Evolutionary conservation across 2,113 vertebrate species (phyloP), one percentile per base, ranked within the genome.

Genomic region (Aegotheles bennettii): DNA sequence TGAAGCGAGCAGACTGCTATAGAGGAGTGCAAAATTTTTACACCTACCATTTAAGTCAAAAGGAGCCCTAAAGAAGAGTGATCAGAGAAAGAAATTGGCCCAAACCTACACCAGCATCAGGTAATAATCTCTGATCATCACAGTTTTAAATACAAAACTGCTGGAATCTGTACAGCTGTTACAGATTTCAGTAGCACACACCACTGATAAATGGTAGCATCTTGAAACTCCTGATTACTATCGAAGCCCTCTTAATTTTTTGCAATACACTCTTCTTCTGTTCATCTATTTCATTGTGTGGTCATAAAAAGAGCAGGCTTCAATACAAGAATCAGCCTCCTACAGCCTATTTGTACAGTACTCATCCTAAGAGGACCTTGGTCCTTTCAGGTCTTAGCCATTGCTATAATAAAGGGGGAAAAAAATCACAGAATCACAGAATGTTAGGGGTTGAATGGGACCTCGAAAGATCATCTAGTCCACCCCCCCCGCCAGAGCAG

Each of bases 261-360:
- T 47, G 20, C 31, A 79, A 35, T 14, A 70, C 17, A 42, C 8
- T 31, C 16, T 74, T 53, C n/a, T 29, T 67, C 67, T 82, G 11
- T 87, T 77, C 67, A 67, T 61, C 38, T 71, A 0, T 69, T 60
- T 80, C 54, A 77, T 31, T 33, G 4, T 1, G 2, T 31, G 18
- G 31, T 36, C 60, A 78, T 29, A 54, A 70, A 54, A 11, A 60
- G 12, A 3, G 6, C 18, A 76, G 31, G 17, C 18, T 63, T 82
- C 0, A 0, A 87, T 48, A 63, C 9, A 56, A 11, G n/a, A 79
- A 53, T 36, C 71, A 25, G n/a, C 33, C 26, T 57, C 47, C 84
- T 75, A 25, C 33, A 75, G 51, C 28, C 79, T 60, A 26, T 51
- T 42, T 56, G 24, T 64, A 79, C 40, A 76, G 48, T 13, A 24